Conservation (phyloP, 2,797 vertebrate species). For the Betta splendens region DNA sequence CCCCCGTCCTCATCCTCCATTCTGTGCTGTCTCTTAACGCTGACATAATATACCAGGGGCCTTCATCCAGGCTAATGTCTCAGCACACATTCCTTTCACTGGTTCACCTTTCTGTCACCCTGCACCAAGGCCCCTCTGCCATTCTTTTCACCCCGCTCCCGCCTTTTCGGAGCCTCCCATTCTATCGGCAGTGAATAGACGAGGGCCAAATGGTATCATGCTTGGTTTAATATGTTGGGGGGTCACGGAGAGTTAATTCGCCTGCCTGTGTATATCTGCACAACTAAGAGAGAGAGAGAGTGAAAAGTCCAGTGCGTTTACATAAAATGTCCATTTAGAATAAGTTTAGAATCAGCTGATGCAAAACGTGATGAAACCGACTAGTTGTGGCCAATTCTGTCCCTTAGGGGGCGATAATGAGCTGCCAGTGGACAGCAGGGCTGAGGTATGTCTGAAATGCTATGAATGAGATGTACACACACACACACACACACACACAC, state of each 20-base stretch:
- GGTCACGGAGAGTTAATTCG: slow-evolving; percentile 57
- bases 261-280: slow-evolving; percentile 15
- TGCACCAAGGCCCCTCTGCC: slow-evolving; percentile 37
- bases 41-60: slow-evolving; percentile 81
- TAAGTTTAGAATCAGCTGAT: slow-evolving; percentile 1
- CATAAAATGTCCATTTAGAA: not conserved
- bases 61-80: slow-evolving; percentile 83
- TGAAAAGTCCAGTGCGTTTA: slow-evolving; percentile 23
- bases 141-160: slow-evolving; percentile 57
- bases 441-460: slow-evolving; percentile 61
- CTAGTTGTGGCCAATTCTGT: slow-evolving; percentile 1
- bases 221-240: slow-evolving; percentile 63
- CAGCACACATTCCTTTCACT: slow-evolving; percentile 75
- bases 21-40: slow-evolving; percentile 65
- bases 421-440: slow-evolving; percentile 37
- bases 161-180: slow-evolving; percentile 50
- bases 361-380: not conserved
- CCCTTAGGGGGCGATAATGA: slow-evolving; percentile 72
- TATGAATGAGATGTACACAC: slow-evolving; percentile 65
- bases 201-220: slow-evolving; percentile 66
- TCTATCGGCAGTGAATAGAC: slow-evolving; percentile 62
- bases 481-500: slow-evolving; percentile 28
- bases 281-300: not conserved
- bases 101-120: slow-evolving; percentile 64
- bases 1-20: slow-evolving; percentile 47